Base-by-base conservation (phyloP, 2,113 vertebrate genomes). In the Nesoenas mayeri region DNA sequence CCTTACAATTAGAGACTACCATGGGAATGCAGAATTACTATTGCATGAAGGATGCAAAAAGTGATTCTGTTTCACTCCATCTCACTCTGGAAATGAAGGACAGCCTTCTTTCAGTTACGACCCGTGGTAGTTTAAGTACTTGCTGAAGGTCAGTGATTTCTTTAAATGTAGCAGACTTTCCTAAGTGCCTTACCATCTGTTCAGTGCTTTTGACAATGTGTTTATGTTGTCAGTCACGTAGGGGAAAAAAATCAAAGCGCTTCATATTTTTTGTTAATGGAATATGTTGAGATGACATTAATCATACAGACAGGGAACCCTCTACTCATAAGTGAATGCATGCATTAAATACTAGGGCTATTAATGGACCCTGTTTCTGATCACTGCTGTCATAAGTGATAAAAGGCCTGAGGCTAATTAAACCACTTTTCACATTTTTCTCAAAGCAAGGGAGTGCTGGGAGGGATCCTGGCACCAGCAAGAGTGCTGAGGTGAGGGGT, bases 151-250 rank as follows among this genome's bases (percentile, higher is more conserved):
- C 77, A 62, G 80, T 44, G 77, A 80, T 56, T 95, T 93, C 85
- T 85, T 83, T 81, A 74, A 62, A 93, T 28, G 36, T 18, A 95
- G 60, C 75, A 91, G 80, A 66, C 29, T 93, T 90, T 90, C 56
- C 56, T 84, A 95, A 96, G 85, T 78, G 57, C 64, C 38, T 96
- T 83, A 80, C 75, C 79, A 93, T 96, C 75, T 94, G 79, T 80
- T 95, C 90, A 50, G 16, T 92, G 56, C 79, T 77, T 90, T 79
- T 88, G 85, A 84, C 88, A 88, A 80, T 0, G 29, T 95, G 90
- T 96, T 97, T 95, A 90, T 91, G 48, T 88, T 94, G 85, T 86
- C 65, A 93, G 88, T 85, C 90, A 70, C 69, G 60, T 26, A 62
- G n/a, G 36, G 42, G 28, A 10, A 84, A 85, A 84, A 69, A 79